These are phyloP conservation scores for Loxodonta africana DNA, from an alignment of 2,113 vertebrate species.

Conservation along the genomic window DNA sequence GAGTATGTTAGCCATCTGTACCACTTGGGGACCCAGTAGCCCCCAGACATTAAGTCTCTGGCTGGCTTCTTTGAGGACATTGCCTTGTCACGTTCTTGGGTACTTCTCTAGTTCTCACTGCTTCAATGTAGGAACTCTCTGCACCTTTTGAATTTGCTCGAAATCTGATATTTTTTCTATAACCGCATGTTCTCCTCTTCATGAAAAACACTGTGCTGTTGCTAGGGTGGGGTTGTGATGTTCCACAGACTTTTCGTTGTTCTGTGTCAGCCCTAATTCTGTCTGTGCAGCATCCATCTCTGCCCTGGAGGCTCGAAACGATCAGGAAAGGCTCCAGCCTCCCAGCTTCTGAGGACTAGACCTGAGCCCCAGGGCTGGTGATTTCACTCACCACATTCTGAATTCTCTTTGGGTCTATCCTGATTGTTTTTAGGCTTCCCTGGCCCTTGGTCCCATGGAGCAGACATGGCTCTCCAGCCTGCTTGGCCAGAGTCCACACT, in stretches of 20 bases:
- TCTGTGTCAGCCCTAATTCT: background rate
- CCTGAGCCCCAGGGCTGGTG: background rate
- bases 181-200: background rate
- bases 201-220: background rate
- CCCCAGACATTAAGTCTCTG: background rate
- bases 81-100: background rate
- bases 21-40: accelerated
- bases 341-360: background rate
- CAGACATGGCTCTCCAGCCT: background rate
- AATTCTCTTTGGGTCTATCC: background rate
- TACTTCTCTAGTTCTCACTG: background rate
- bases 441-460: background rate
- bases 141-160: background rate
- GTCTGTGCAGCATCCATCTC: no score
- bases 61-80: background rate
- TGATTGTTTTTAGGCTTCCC: background rate
- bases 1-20: background rate
- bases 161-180: background rate
- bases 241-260: background rate
- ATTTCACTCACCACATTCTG: slow-evolving; percentile 15
- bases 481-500: background rate
- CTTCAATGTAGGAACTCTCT: background rate
- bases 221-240: background rate
- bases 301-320: background rate
- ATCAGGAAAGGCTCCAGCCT: background rate